A percentile compares a stretch with the other conserved stretches of the same genome.
These are phyloP conservation scores for Chalcis sispes DNA, from an alignment of 2,888 invertebrate genomes.

Conservation along the genomic window DNA sequence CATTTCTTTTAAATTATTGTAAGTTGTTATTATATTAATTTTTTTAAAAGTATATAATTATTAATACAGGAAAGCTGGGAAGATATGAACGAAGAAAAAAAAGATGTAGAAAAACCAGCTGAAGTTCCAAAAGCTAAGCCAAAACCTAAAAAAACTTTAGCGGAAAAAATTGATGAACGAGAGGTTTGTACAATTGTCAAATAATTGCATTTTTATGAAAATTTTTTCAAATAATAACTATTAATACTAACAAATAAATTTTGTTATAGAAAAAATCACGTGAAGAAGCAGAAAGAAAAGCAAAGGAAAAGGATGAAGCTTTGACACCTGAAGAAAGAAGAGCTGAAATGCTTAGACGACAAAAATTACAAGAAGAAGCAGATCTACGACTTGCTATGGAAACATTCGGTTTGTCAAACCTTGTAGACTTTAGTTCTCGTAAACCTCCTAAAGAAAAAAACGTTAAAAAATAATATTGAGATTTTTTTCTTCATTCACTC, in stretches of 20 bases:
- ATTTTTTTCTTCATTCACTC: constrained; percentile 22
- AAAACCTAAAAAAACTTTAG: constrained; percentile 85
- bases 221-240: background rate
- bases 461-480: constrained; percentile 70
- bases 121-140: constrained; percentile 80
- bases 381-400: constrained; percentile 92
- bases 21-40: too few species aligned
- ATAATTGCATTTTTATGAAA: too few species aligned
- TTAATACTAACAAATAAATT: constrained; percentile 22
- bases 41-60: background rate
- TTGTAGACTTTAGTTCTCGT: constrained; percentile 75
- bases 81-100: constrained; percentile 90
- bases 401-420: constrained; percentile 84
- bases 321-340: constrained; percentile 87
- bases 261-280: constrained; percentile 78
- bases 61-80: constrained; percentile 92
- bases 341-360: constrained; percentile 85
- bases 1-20: too few species aligned
- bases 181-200: constrained; percentile 83
- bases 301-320: constrained; percentile 80
- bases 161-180: constrained; percentile 91
- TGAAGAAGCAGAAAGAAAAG: constrained; percentile 81
- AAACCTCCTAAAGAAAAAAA: constrained; percentile 71
- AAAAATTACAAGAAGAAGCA: constrained; percentile 91
- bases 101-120: constrained; percentile 84